phyloP scores from a whole-genome alignment of 1,140 invertebrate species.

The Planococcus citri region DNA sequence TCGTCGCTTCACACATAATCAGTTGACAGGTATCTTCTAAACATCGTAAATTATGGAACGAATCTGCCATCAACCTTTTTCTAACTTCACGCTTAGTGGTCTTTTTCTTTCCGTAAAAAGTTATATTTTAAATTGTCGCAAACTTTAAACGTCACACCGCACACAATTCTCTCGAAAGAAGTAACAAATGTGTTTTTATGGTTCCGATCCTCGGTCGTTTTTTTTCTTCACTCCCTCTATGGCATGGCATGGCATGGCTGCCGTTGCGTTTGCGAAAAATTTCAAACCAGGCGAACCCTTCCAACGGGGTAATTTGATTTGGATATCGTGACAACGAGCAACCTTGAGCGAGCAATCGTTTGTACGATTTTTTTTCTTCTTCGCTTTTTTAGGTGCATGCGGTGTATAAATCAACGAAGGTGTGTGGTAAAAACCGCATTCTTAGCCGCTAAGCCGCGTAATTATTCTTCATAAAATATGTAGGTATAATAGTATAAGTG shows the following conservation, averaged over 20 bases:
- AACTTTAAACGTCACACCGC: conserved; percentile 13
- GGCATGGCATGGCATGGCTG: too few relatives aligned
- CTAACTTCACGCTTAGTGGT: conserved; percentile 15
- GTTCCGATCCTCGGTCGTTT: neutral
- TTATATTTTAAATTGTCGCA: conserved; percentile 19
- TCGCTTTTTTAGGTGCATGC: too few relatives aligned
- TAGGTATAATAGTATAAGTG: too few relatives aligned
- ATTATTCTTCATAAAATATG: too few relatives aligned
- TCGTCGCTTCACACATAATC: conserved; percentile 15
- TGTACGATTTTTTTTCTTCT: neutral
- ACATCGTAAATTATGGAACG: conserved; percentile 17
- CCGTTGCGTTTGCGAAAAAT: neutral
- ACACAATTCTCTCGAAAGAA: neutral
- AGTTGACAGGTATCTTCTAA: conserved; percentile 20
- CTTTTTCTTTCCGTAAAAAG: conserved; percentile 17
- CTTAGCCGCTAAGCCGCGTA: too few relatives aligned
- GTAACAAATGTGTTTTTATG: conserved; percentile 4
- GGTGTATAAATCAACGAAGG: too few relatives aligned
- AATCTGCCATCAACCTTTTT: conserved; percentile 18
- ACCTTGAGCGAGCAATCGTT: too few relatives aligned
- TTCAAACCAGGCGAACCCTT: neutral
- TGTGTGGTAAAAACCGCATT: too few relatives aligned
- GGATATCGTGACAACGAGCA: neutral
- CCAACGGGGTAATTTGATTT: neutral
- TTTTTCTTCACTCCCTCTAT: neutral